These are phyloP conservation scores for Alligator mississippiensis DNA, from an alignment of 2,113 vertebrate genomes.

Conservation along the genomic window DNA sequence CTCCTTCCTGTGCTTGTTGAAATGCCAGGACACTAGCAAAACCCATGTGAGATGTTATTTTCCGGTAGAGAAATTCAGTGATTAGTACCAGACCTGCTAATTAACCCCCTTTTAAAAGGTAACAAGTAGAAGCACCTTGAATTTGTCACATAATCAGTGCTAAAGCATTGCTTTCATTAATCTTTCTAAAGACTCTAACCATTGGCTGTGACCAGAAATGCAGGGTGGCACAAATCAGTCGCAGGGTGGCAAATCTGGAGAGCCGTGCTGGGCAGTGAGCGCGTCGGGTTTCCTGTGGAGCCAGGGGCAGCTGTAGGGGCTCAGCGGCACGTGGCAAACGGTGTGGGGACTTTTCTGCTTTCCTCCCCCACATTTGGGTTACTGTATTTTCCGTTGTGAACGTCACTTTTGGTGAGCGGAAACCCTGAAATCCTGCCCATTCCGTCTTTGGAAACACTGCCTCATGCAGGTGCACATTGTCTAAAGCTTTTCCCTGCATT, in stretches of 20 bases:
- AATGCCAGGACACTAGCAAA: background rate
- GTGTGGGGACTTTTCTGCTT: background rate
- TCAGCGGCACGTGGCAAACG: accelerated
- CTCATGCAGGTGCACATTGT: background rate
- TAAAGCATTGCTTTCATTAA: background rate
- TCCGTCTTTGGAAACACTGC: background rate
- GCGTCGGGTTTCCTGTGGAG: no score
- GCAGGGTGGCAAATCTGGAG: background rate
- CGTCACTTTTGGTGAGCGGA: background rate
- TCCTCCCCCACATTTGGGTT: background rate
- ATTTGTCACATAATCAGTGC: background rate
- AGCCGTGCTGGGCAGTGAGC: background rate
- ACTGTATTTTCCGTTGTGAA: background rate
- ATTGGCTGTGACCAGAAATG: background rate
- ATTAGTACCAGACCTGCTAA: background rate
- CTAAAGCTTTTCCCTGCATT: background rate
- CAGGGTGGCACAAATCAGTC: no score
- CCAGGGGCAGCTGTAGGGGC: background rate
- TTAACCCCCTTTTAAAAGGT: background rate
- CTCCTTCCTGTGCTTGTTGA: background rate
- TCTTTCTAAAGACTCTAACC: background rate
- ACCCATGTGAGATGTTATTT: background rate
- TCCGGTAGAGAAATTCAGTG: background rate
- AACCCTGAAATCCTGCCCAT: background rate
- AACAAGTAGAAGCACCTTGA: background rate